Base-by-base conservation (phyloP, 2,113 vertebrate genomes). In the Carassius auratus region DNA sequence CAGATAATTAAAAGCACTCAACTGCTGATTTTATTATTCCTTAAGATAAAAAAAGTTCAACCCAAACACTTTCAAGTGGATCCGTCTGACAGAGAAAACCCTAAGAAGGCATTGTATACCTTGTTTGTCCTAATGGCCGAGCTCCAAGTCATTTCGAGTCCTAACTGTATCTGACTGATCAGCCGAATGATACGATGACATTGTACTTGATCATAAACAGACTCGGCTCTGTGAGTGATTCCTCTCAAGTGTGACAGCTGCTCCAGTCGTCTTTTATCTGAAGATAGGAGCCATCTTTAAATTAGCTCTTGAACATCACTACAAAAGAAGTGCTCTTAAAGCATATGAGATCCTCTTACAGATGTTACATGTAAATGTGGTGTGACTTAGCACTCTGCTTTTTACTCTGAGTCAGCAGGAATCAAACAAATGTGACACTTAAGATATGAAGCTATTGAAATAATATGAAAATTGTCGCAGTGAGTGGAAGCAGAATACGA, bases 271-370 rank as follows among this genome's bases (percentile, higher is more conserved):
- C 50, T 90, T 92, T 91, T 84, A 88, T 91, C 83, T 87, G 50
- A 79, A 92, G 81, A 87, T 78, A 45, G 78, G 45, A 76, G 86
- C 71, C 76, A 59, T 92, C 87, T 91, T 92, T 90, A 90, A 92
- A 91, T 92, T 87, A 89, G 78, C 86, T 77, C 88, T 92, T 86
- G 87, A 92, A 89, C 74, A 15, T 87, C 7, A 42, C 85, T 87
- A 86, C 76, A 89, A 89, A 71, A 91, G 59, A 87, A 83, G 66
- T 87, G 84, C 88, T 85, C 87, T 93, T 90, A 90, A 86, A 45
- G 57, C 84, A 90, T 90, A 90, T 86, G 80, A 87, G 90, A 78
- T 85, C 75, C 82, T 76, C 79, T 88, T 59, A 69, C 84, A 88
- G 81, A 62, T 86, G 66, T 84, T 84, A 79, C 77, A 81, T 85